Conservation (phyloP, 2,888 invertebrate species). For the Drosophila aldrichi region DNA sequence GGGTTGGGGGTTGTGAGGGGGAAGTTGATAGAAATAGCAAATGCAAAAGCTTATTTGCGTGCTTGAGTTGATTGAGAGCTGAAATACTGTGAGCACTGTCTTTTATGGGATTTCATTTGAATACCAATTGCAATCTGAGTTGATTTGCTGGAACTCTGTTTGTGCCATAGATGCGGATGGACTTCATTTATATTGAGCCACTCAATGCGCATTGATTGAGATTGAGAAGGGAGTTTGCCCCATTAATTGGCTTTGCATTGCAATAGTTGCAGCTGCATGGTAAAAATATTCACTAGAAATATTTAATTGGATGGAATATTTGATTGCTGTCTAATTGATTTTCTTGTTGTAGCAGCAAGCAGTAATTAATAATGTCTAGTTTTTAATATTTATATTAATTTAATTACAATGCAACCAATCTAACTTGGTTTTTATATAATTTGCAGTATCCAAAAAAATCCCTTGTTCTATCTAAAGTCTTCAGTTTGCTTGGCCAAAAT, state of each 20-base stretch:
- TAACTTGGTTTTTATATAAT: not conserved
- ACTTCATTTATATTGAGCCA: constrained; percentile 6
- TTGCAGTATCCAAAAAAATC: not conserved
- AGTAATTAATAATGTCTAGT: not conserved
- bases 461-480: too few relatives aligned
- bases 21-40: constrained; percentile 31
- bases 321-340: not conserved
- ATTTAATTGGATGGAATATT: not conserved
- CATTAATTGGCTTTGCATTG: not conserved
- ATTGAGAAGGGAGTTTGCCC: not conserved
- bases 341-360: not conserved
- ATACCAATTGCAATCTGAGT: constrained; percentile 2
- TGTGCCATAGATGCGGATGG: not conserved
- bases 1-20: constrained; percentile 16
- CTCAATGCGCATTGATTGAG: not conserved
- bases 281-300: not conserved
- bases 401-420: not conserved
- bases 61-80: constrained; percentile 48
- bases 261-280: not conserved
- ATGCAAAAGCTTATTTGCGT: constrained; percentile 64
- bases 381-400: not conserved
- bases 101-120: constrained; percentile 18
- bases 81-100: constrained; percentile 14
- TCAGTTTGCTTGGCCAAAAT: too few relatives aligned
- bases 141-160: not conserved